Conservation (phyloP, 2,113 vertebrate genomes). For the Myrmecophaga tridactyla region DNA sequence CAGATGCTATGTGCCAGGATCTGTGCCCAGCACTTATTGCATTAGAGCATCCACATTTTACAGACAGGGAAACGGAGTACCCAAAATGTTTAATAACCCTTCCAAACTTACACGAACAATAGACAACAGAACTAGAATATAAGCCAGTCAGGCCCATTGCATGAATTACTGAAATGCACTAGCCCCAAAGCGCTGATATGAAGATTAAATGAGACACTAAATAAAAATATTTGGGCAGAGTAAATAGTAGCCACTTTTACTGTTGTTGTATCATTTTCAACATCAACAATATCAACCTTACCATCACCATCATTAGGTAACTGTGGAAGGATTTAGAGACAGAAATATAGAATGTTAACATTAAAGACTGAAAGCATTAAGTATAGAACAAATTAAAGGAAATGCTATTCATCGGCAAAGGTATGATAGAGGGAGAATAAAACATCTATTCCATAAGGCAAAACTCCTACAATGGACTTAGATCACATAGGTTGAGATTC, state of each 20-base stretch:
- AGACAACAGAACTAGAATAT: not conserved
- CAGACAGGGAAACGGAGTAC: not conserved
- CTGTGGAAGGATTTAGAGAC: not conserved
- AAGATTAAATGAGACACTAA: not conserved
- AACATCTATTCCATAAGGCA: constrained; percentile 56
- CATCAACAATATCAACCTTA: not conserved
- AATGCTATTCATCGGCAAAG: not conserved
- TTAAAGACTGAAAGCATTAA: not conserved
- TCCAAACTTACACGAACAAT: not conserved
- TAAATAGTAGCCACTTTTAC: not conserved
- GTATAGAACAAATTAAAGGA: not conserved
- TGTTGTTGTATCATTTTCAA: not conserved
- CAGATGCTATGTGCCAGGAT: not conserved
- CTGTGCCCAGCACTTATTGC: not conserved
- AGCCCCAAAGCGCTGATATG: not conserved
- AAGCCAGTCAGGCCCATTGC: not conserved
- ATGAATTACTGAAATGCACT: not conserved
- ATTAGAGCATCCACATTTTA: not conserved
- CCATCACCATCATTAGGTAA: not conserved
- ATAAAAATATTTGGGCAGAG: not conserved
- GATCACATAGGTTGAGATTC: constrained; percentile 64
- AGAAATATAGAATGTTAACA: not conserved
- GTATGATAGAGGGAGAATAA: not conserved
- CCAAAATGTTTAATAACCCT: not conserved
- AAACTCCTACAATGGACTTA: constrained; percentile 65